Conservation (phyloP, 2,888 invertebrate species). For the Nomada ruficornis region DNA sequence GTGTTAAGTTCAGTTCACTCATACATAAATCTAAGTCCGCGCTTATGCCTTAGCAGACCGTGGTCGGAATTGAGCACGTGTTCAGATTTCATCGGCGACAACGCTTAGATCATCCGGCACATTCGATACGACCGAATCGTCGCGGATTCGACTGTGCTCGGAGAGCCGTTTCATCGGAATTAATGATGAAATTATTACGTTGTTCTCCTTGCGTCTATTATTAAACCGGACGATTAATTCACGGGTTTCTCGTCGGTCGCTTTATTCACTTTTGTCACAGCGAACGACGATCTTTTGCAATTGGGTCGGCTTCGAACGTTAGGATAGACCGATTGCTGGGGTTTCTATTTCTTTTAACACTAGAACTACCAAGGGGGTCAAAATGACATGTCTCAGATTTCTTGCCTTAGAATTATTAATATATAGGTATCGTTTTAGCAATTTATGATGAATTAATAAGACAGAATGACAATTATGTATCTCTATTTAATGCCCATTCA, state of each 20-base stretch:
- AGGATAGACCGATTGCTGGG: too few species aligned
- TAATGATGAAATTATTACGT: conserved; percentile 47
- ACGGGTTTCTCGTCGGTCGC: not conserved
- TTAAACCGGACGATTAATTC: conserved; percentile 28
- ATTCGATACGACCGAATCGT: conserved; percentile 66
- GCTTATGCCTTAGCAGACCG: conserved; percentile 78
- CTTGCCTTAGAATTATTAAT: too few species aligned
- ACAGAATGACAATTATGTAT: too few species aligned
- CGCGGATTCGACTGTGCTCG: conserved; percentile 60
- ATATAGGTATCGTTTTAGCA: too few species aligned
- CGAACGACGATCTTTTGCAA: not conserved
- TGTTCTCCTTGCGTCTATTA: conserved; percentile 36
- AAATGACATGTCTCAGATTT: too few species aligned
- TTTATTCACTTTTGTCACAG: not conserved
- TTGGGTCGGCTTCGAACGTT: not conserved
- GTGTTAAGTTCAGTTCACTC: conserved; percentile 82
- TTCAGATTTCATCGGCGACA: conserved; percentile 83
- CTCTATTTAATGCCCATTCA: too few species aligned
- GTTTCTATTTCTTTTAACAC: too few species aligned
- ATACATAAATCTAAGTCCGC: conserved; percentile 83
- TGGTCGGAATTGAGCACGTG: conserved; percentile 83
- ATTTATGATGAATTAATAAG: too few species aligned
- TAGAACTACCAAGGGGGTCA: too few species aligned
- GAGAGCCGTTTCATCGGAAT: conserved; percentile 28
- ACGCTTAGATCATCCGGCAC: conserved; percentile 82